Percentiles rank a stretch among this genome's conserved stretches.
These are phyloP conservation scores for Steinernema scapterisci DNA, from an alignment of 2,888 invertebrate genomes.

Conservation along the genomic window DNA sequence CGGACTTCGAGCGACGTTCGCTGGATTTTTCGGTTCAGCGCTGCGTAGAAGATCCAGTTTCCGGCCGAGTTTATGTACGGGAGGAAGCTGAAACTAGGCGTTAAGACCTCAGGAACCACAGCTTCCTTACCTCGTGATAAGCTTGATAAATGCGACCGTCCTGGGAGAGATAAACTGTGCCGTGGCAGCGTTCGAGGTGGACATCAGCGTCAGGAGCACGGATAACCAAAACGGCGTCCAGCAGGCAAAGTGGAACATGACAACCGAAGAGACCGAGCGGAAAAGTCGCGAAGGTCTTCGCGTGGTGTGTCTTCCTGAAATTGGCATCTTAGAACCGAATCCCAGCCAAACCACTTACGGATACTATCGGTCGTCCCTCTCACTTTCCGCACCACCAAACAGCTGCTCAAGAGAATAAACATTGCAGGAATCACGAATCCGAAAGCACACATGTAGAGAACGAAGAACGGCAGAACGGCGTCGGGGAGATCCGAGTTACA, in stretches of 20 bases:
- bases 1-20: too few relatives aligned
- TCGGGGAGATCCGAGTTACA: constrained; percentile 46
- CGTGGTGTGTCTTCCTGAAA: too few relatives aligned
- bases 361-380: constrained; percentile 44
- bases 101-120: neutral
- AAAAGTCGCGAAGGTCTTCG: constrained; percentile 36
- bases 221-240: constrained; percentile 39
- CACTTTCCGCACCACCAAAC: constrained; percentile 51
- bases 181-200: constrained; percentile 38
- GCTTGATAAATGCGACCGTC: constrained; percentile 41
- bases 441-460: constrained; percentile 52
- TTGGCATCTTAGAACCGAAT: too few relatives aligned
- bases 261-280: constrained; percentile 47
- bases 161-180: constrained; percentile 37
- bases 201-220: constrained; percentile 40
- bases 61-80: constrained; percentile 51
- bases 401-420: constrained; percentile 50
- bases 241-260: constrained; percentile 43
- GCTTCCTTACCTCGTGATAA: constrained; percentile 42
- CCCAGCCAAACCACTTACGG: constrained; percentile 23
- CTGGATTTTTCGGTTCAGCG: constrained; percentile 45
- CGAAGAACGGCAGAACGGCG: constrained; percentile 42
- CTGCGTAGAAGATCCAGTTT: constrained; percentile 53
- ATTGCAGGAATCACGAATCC: constrained; percentile 49
- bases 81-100: constrained; percentile 44